Conservation (phyloP, 2,113 vertebrate genomes). For the Takifugu bimaculatus region DNA sequence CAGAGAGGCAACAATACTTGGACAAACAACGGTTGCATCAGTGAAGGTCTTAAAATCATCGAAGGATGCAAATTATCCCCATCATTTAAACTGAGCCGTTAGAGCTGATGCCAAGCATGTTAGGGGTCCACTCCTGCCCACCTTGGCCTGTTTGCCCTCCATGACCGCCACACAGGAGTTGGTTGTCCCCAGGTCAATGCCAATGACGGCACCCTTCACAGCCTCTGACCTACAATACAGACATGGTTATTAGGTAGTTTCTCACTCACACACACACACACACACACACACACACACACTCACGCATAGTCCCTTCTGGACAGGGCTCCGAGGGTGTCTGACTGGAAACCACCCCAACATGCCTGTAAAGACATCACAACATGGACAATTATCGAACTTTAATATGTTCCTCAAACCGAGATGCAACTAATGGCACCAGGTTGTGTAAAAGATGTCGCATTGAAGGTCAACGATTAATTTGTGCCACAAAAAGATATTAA, state of each 20-base stretch:
- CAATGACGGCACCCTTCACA: slow-evolving; percentile 91
- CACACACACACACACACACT: slow-evolving; percentile 54
- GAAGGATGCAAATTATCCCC: too few relatives aligned
- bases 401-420: too few relatives aligned
- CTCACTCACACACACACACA: neutral
- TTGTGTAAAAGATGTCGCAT: slow-evolving; percentile 8
- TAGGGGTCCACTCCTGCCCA: slow-evolving; percentile 42
- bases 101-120: too few relatives aligned
- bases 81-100: too few relatives aligned
- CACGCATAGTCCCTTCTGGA: slow-evolving; percentile 87
- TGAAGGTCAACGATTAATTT: slow-evolving; percentile 54
- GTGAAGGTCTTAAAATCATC: too few relatives aligned
- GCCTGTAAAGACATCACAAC: slow-evolving; percentile 65
- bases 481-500: neutral
- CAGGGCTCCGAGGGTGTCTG: slow-evolving; percentile 76
- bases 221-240: slow-evolving; percentile 86
- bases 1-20: too few relatives aligned
- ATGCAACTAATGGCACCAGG: slow-evolving; percentile 3
- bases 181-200: slow-evolving; percentile 96
- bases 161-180: slow-evolving; percentile 99
- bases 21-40: too few relatives aligned
- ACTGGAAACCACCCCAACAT: slow-evolving; percentile 82
- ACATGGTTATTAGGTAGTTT: neutral
- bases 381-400: neutral
- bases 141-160: slow-evolving; percentile 98